Evolutionary conservation across 2,113 vertebrate species (phyloP), one percentile per base, ranked within the genome.

Genomic region (Sialia sialis): DNA sequence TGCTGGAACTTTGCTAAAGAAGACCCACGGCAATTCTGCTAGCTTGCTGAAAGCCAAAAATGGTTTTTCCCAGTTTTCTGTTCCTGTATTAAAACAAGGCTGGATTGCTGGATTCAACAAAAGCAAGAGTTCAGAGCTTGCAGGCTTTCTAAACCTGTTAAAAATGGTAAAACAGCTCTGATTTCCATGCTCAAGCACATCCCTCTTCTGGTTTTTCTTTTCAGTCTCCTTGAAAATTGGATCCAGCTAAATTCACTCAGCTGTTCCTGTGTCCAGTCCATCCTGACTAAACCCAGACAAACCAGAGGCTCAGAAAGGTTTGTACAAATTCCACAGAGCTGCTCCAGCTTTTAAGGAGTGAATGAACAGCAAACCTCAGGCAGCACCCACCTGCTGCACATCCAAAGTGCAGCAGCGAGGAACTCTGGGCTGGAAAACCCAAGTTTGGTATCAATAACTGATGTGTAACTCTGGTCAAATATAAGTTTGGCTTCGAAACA

Each of bases 51-150:
- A 63, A 93, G 27, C 67, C 0, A 10, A 38, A 48, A 38, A 55
- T 21, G 52, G 14, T 36, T 93, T 52, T 32, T 25, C 36, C 44
- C 34, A 41, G 34, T 63, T 94, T 90, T 88, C 75, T 55, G 68
- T 70, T 94, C 64, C 72, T 83, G 63, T 87, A 60, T 84, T 91
- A 67, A 90, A 91, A 94, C 64, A 95, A 80, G 32, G 48, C 12
- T 20, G 32, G 48, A 49, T 34, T 88, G 67, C 52, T 90, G 36
- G 16, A 74, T 83, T 63, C 70, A 74, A 87, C 59, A 86, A 81
- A 93, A 32, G 41, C 6, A 64, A 82, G 51, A 34, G 12, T 48
- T 36, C 73, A 74, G 60, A 67, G 56, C 64, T 81, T 43, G 32
- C 67, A 85, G 78, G 41, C 58, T 54, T 7, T 38, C 9, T 19